These are phyloP conservation scores for Ramazzottius varieornatus DNA, from an alignment of 2,888 invertebrate genomes.

Conservation along the genomic window DNA sequence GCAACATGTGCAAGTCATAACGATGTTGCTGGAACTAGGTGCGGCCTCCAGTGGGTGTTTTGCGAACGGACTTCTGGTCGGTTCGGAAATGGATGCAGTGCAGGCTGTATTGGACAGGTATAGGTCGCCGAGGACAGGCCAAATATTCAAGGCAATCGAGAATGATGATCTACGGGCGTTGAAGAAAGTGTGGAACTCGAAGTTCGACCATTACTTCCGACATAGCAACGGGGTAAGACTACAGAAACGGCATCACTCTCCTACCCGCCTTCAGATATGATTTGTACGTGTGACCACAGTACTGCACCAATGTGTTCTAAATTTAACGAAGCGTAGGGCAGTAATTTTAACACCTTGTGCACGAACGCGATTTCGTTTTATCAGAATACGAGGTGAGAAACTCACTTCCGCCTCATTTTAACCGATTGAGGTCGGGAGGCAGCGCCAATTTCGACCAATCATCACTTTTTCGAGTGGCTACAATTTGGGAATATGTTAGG, in stretches of 20 bases:
- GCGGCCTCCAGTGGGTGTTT: background rate
- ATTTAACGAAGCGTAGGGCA: too few species aligned
- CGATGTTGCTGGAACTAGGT: background rate
- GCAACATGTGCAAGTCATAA: background rate
- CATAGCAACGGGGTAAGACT: constrained; percentile 11
- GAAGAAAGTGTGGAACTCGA: constrained; percentile 12
- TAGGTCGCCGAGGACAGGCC: background rate
- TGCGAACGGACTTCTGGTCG: background rate
- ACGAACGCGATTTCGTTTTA: too few species aligned
- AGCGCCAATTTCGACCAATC: too few species aligned
- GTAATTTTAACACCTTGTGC: too few species aligned
- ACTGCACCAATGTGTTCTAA: too few species aligned
- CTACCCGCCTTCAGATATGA: too few species aligned
- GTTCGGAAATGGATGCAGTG: background rate
- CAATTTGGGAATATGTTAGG: too few species aligned
- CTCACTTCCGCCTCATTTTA: too few species aligned
- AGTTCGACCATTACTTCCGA: constrained; percentile 19
- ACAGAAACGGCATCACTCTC: background rate
- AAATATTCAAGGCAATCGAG: background rate
- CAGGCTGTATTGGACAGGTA: background rate
- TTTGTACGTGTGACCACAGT: too few species aligned
- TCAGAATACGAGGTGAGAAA: too few species aligned
- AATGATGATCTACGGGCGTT: background rate
- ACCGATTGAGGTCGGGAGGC: too few species aligned
- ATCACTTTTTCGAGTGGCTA: too few species aligned